Conservation (phyloP, 2,797 vertebrate species). For the Tragopan temminckii region DNA sequence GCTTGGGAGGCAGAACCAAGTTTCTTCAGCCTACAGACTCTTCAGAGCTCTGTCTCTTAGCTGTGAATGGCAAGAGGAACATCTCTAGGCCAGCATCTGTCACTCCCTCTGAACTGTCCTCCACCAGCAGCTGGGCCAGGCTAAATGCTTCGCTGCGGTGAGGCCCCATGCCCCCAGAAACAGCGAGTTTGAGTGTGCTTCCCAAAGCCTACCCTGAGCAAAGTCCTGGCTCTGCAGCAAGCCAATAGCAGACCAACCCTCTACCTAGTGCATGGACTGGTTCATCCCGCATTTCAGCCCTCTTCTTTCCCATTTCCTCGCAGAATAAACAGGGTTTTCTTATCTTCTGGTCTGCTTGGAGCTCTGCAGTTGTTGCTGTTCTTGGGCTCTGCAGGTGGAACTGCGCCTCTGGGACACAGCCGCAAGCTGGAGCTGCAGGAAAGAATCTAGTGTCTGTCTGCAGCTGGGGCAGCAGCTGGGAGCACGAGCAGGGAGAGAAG, state of each 20-base stretch:
- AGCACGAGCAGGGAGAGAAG: not conserved
- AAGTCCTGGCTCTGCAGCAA: too few species aligned
- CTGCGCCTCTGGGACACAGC: not conserved
- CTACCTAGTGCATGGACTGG: not conserved
- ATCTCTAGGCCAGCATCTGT: constrained; percentile 73
- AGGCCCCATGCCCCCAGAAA: not conserved
- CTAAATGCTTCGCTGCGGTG: constrained; percentile 89
- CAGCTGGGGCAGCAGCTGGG: too few species aligned
- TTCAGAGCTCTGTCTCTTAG: constrained; percentile 85
- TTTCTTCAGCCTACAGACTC: constrained; percentile 91
- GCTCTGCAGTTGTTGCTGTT: not conserved
- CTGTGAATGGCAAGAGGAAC: constrained; percentile 87
- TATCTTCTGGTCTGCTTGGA: not conserved
- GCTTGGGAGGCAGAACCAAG: constrained; percentile 93
- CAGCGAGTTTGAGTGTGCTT: not conserved
- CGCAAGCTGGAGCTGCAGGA: not conserved
- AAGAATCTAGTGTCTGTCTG: not conserved
- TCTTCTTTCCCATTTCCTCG: not conserved
- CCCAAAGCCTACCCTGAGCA: not conserved
- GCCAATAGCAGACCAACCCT: not conserved
- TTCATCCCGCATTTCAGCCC: not conserved
- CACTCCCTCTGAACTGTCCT: not conserved
- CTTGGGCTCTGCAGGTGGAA: not conserved
- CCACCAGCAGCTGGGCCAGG: constrained; percentile 79
- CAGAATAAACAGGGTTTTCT: not conserved